Conservation (phyloP, 2,888 invertebrate genomes). For the Anoplius nigerrimus region DNA sequence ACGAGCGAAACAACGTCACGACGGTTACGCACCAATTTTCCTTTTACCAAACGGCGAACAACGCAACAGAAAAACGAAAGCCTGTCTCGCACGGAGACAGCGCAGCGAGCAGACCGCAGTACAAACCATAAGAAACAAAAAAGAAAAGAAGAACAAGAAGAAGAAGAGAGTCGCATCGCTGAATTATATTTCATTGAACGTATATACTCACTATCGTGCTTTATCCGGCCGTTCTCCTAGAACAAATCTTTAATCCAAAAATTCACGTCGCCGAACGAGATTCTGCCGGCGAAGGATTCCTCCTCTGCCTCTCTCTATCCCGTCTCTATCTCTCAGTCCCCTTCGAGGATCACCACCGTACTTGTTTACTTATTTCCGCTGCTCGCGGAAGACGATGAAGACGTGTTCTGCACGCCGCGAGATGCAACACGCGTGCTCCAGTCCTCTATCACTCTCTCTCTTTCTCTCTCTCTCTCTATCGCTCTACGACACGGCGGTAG, state of each 20-base stretch:
- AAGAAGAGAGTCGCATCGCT: too few relatives aligned
- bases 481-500: background rate
- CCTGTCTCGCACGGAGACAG: background rate
- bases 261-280: background rate
- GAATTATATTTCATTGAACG: slow-evolving; percentile 1
- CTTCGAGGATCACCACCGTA: too few relatives aligned
- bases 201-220: slow-evolving; percentile 9
- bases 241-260: slow-evolving; percentile 7
- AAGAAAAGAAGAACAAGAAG: too few relatives aligned
- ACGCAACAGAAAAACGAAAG: too few relatives aligned
- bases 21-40: too few relatives aligned
- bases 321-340: too few relatives aligned
- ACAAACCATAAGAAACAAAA: background rate
- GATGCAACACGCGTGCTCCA: background rate
- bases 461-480: background rate
- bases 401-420: too few relatives aligned
- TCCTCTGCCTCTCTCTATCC: too few relatives aligned
- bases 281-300: background rate
- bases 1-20: too few relatives aligned
- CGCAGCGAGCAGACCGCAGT: background rate
- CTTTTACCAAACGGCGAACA: too few relatives aligned
- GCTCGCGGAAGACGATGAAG: background rate
- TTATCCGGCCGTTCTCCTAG: slow-evolving; percentile 11
- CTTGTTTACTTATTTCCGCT: too few relatives aligned
- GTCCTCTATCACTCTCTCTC: background rate